Base-by-base conservation (phyloP, 2,888 invertebrate genomes). In the Polyommatus icarus region DNA sequence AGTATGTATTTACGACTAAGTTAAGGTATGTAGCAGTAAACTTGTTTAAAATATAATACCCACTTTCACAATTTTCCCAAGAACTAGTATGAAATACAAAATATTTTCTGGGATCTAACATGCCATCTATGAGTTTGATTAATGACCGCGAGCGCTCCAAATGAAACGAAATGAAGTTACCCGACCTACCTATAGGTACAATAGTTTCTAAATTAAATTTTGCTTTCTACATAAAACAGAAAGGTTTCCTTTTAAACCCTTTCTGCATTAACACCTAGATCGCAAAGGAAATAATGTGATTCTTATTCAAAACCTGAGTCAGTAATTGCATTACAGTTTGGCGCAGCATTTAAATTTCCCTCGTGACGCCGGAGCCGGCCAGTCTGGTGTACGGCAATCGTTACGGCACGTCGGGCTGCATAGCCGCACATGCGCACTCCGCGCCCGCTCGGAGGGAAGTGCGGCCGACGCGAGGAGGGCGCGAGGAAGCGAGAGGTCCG, bases 381-480 rank as follows among this genome's bases (percentile, higher is more conserved):
- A 90, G 93, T 91, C 93, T 90, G 89, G 88, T 89, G 89, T 89
- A 86, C 87, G 85, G 83, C 91, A 94, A 94, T 94, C 94, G 93
- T 93, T 93, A 93, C 89, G 86, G 84, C 89, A 88, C 90, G 89
- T 88, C 91, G 89, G 91, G 91, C 92, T 93, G 93, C 93, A 92
- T 89, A 89, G 88, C 82, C 89, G 87, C 84, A 89, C 93, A 94
- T 93, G 93, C 93, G 94, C 93, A 91, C 84, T 84, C 80, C 84
- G 83, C 80, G 85, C 85, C 88, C 85, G 86, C 86, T 87, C 84
- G 87, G 86, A 86, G 88, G 88, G 90, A 90, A 91, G 88, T 88
- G 83, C 90, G 88, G 85, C 91, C 88, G 90, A 88, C 86, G 85
- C 87, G 87, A 84, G 86, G 87, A 85, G 84, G 86, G 87, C 85